These are phyloP conservation scores for Drosophila mulleri DNA, from an alignment of 2,888 invertebrate genomes.

Conservation along the genomic window DNA sequence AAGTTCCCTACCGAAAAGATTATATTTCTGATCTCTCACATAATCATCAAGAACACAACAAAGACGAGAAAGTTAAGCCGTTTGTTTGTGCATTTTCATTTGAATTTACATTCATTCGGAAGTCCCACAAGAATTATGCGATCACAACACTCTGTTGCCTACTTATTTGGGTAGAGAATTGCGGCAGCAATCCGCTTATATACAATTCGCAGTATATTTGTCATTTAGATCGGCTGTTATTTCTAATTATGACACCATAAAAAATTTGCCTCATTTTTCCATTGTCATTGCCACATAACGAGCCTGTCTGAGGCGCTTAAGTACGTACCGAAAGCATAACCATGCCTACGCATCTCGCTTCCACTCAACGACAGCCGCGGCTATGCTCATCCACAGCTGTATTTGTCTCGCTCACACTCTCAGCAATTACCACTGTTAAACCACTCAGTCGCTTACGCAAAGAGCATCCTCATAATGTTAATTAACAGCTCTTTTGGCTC, in stretches of 20 bases:
- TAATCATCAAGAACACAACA: not conserved
- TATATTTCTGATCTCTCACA: slow-evolving; percentile 1
- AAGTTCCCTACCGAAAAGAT: not conserved
- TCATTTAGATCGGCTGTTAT: too few species aligned
- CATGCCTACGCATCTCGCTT: not conserved
- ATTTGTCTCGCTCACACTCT: not conserved
- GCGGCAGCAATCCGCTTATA: not conserved
- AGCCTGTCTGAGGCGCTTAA: too few species aligned
- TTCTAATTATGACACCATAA: too few species aligned
- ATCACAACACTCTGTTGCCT: not conserved
- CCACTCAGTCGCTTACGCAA: too few species aligned
- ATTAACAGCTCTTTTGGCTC: too few species aligned
- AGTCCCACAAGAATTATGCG: not conserved
- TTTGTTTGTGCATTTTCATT: not conserved
- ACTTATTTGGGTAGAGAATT: not conserved
- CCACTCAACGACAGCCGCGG: not conserved
- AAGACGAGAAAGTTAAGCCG: not conserved
- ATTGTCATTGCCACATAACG: too few species aligned
- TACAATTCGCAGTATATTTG: not conserved
- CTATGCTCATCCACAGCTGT: not conserved
- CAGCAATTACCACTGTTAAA: too few species aligned
- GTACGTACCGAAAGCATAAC: not conserved
- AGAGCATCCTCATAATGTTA: too few species aligned
- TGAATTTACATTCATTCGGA: not conserved
- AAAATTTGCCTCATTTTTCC: too few species aligned